These are phyloP conservation scores for Raja brachyura DNA, from an alignment of 2,113 vertebrate species.

Conservation along the genomic window DNA sequence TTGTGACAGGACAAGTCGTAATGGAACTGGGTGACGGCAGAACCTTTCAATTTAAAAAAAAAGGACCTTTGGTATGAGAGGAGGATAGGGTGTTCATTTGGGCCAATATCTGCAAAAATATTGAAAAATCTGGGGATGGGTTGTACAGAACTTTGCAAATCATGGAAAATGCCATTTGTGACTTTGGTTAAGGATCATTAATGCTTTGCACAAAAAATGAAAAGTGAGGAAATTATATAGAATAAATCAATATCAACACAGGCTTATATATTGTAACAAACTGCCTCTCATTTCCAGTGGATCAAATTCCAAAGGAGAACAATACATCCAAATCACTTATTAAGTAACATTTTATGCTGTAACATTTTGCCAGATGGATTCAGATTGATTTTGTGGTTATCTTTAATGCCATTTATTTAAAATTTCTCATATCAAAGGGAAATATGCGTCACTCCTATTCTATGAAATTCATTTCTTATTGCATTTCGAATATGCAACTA, in stretches of 20 bases:
- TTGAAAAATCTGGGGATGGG: background rate
- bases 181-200: background rate
- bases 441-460: background rate
- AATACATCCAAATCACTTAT: background rate
- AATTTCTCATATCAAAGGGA: background rate
- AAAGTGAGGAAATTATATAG: background rate
- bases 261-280: background rate
- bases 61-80: background rate
- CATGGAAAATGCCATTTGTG: background rate
- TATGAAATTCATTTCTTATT: background rate
- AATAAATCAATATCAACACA: background rate
- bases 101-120: background rate
- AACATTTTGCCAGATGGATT: background rate
- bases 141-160: background rate
- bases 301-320: background rate
- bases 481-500: background rate
- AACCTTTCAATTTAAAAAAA: background rate
- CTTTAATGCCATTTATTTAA: background rate
- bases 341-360: too few relatives aligned
- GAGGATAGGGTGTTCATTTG: background rate
- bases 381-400: background rate
- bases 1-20: background rate
- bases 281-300: background rate
- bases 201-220: background rate
- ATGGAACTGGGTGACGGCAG: background rate